Percentiles rank a stretch among this genome's conserved stretches.
phyloP scores from a whole-genome alignment of 2,888 invertebrate species.

The Himalopsyche tibetana region DNA sequence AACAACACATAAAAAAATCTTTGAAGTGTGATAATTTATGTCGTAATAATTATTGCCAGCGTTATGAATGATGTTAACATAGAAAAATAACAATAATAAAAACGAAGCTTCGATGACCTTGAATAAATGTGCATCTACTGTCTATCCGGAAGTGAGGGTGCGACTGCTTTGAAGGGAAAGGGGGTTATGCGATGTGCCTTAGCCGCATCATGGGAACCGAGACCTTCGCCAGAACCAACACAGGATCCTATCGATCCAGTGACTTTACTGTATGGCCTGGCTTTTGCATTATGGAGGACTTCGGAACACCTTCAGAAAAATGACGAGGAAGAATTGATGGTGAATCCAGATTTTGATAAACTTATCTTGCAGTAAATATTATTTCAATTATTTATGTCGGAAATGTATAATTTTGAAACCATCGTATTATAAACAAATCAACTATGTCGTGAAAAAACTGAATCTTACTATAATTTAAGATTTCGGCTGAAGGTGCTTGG shows the following conservation, averaged over 20 bases:
- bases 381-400: no score
- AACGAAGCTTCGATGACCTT: background rate
- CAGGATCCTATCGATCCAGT: constrained; percentile 73
- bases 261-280: constrained; percentile 82
- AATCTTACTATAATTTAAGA: no score
- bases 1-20: no score
- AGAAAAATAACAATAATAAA: background rate
- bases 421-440: no score
- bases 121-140: constrained; percentile 62
- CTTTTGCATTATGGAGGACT: constrained; percentile 86
- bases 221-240: constrained; percentile 53
- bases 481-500: no score
- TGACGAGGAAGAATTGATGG: constrained; percentile 67
- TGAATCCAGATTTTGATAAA: background rate
- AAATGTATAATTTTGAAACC: no score
- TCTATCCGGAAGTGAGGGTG: constrained; percentile 51
- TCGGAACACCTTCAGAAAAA: constrained; percentile 82
- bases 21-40: no score
- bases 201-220: constrained; percentile 44
- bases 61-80: background rate
- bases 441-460: no score
- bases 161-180: constrained; percentile 47
- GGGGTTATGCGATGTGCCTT: constrained; percentile 53
- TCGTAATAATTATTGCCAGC: background rate
- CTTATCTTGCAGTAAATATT: background rate